Conservation (phyloP, 2,113 vertebrate species). For the Atractosteus spatula region DNA sequence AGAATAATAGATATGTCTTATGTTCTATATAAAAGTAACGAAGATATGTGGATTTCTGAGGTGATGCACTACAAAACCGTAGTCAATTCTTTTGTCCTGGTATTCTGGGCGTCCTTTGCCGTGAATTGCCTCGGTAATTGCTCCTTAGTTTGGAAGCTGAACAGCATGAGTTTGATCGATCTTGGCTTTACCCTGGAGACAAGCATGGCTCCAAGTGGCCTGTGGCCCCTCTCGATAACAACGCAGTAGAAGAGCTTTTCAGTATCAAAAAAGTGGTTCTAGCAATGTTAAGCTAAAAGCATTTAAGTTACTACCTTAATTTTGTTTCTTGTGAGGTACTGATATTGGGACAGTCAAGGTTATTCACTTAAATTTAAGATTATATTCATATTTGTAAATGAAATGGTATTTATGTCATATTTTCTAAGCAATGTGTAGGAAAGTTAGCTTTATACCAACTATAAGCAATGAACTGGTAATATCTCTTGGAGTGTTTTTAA, state of each 20-base stretch:
- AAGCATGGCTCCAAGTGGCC: neutral
- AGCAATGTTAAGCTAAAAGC: conserved; percentile 2
- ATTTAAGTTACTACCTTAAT: neutral
- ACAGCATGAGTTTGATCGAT: conserved; percentile 9
- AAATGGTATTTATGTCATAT: too few species aligned
- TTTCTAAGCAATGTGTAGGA: too few species aligned
- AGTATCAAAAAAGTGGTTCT: neutral
- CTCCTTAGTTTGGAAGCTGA: too few species aligned
- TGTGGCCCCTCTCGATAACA: neutral
- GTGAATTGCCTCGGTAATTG: neutral
- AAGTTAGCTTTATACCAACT: too few species aligned
- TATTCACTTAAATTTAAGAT: too few species aligned
- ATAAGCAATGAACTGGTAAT: too few species aligned
- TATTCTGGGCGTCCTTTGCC: neutral
- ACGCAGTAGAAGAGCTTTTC: neutral
- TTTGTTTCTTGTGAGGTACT: too few species aligned
- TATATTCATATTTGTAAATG: too few species aligned
- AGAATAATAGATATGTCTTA: too few species aligned
- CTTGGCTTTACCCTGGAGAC: neutral
- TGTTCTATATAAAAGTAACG: neutral
- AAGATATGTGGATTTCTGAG: neutral
- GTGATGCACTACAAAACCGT: neutral
- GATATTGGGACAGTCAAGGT: too few species aligned
- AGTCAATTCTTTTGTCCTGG: neutral
- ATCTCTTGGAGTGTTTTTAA: too few species aligned